Conservation (phyloP, 2,113 vertebrate genomes). For the Amia ocellicauda region DNA sequence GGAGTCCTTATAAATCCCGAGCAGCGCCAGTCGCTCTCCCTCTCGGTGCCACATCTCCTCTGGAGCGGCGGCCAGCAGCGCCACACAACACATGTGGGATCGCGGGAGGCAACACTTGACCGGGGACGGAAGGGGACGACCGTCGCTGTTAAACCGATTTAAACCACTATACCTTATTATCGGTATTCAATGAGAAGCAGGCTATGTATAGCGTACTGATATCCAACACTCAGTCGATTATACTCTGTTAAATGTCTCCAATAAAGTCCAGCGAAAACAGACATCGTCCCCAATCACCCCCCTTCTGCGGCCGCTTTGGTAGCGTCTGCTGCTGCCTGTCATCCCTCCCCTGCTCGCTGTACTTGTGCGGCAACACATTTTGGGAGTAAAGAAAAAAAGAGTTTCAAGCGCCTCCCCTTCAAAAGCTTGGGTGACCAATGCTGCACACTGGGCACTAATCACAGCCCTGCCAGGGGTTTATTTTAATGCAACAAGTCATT, state of each 20-base stretch:
- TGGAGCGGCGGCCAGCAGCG: slow-evolving; percentile 33
- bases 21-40: slow-evolving; percentile 13
- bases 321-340: slow-evolving; percentile 59
- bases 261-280: no score
- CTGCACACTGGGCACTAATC: no score
- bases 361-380: slow-evolving; percentile 22
- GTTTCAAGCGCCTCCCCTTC: neutral
- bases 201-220: no score
- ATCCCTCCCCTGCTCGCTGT: slow-evolving; percentile 54
- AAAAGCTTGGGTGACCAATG: neutral
- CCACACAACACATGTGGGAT: slow-evolving; percentile 51
- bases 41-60: slow-evolving; percentile 37
- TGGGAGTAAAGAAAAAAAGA: neutral
- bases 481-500: no score
- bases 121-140: neutral
- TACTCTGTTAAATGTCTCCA: no score
- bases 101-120: slow-evolving; percentile 29
- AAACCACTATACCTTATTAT: no score
- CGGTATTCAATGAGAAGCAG: no score
- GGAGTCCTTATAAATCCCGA: neutral
- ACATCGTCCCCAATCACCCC: slow-evolving; percentile 11
- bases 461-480: no score
- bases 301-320: slow-evolving; percentile 44
- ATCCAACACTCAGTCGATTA: no score
- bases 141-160: neutral